phyloP scores from a whole-genome alignment of 2,797 vertebrate genomes.

The Poecilia picta region DNA sequence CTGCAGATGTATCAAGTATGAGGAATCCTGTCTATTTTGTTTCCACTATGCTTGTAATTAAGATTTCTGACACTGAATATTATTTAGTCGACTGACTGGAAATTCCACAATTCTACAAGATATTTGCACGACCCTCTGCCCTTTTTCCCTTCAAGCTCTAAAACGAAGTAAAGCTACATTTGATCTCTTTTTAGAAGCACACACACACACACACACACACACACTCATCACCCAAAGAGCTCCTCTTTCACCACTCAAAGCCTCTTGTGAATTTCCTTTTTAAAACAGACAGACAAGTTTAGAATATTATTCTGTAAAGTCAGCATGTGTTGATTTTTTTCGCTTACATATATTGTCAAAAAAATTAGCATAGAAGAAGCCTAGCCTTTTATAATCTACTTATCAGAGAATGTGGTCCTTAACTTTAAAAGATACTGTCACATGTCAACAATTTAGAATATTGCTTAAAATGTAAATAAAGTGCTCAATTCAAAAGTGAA shows the following conservation, averaged over 20 bases:
- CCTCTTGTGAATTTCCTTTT: constrained; percentile 27
- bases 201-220: not conserved
- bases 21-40: constrained; percentile 54
- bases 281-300: constrained; percentile 28
- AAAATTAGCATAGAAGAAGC: not conserved
- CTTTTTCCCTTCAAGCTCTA: constrained; percentile 45
- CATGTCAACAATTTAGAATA: not conserved
- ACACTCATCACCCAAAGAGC: constrained; percentile 22
- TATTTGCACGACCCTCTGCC: constrained; percentile 58
- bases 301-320: constrained; percentile 4
- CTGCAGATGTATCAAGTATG: constrained; percentile 36
- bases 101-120: constrained; percentile 47
- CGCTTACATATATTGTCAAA: constrained; percentile 7
- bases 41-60: constrained; percentile 33
- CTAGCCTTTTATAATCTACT: not conserved
- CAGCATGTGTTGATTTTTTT: constrained; percentile 21
- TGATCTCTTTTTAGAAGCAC: constrained; percentile 36
- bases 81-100: constrained; percentile 45
- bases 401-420: not conserved
- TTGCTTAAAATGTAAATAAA: not conserved
- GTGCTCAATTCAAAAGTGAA: not conserved
- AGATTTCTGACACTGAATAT: constrained; percentile 51
- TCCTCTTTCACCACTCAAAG: constrained; percentile 36
- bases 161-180: constrained; percentile 47
- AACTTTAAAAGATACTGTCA: not conserved